Conservation (phyloP, 2,797 vertebrate species). For the Anas georgica region DNA sequence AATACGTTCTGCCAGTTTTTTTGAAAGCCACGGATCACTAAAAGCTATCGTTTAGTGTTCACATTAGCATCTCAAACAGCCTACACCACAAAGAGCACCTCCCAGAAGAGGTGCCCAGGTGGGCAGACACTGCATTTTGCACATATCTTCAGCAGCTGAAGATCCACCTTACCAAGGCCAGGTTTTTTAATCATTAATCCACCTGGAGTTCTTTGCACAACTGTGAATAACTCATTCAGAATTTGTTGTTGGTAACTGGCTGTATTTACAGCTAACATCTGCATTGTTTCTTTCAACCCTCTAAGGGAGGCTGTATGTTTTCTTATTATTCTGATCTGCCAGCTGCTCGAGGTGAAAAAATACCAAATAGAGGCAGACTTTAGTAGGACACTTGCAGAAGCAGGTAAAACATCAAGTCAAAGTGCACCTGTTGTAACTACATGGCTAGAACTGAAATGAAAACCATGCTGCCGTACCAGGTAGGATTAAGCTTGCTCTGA, state of each 20-base stretch:
- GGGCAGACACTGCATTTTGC: background rate
- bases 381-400: background rate
- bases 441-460: background rate
- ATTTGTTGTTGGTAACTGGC: background rate
- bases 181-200: background rate
- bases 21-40: background rate
- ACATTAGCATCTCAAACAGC: background rate
- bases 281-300: accelerated
- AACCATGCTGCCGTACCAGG: background rate
- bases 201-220: background rate
- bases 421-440: background rate
- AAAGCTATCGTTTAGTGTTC: accelerated
- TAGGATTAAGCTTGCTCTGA: background rate
- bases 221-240: background rate
- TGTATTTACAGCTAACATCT: background rate
- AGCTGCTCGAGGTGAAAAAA: background rate
- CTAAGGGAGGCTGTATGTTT: accelerated
- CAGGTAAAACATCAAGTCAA: background rate
- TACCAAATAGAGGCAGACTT: accelerated
- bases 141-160: background rate
- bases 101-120: background rate
- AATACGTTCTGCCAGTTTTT: background rate
- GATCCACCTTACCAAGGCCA: background rate
- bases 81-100: background rate
- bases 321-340: background rate